These are phyloP conservation scores for Ephydatia muelleri DNA, from an alignment of 37 sponge, comb jelly and placozoan species.

Conservation along the genomic window DNA sequence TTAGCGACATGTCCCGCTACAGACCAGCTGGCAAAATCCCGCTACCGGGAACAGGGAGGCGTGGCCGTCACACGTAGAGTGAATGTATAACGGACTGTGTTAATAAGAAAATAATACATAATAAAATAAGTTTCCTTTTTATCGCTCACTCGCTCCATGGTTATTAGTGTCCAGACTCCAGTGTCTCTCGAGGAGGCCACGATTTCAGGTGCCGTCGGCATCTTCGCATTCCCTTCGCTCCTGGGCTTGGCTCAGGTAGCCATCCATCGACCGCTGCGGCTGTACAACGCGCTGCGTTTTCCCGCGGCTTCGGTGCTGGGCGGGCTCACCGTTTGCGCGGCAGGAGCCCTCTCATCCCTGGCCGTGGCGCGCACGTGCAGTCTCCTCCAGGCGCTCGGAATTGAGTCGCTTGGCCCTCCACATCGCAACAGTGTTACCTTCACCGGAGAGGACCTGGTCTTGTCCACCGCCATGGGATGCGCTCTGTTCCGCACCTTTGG, in stretches of 20 bases:
- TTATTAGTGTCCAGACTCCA: background rate
- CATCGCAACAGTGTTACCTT: background rate
- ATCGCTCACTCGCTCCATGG: background rate
- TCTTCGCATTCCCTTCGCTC: slow-evolving; percentile 57
- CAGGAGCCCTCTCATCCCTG: slow-evolving; percentile 44
- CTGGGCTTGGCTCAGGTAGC: slow-evolving; percentile 40
- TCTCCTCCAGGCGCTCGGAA: background rate
- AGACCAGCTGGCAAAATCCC: no score
- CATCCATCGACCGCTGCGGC: slow-evolving; percentile 65
- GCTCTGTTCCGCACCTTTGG: slow-evolving; percentile 65
- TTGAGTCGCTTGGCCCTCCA: background rate
- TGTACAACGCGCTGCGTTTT: slow-evolving; percentile 10
- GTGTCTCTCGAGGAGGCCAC: background rate
- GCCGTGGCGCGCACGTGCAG: slow-evolving; percentile 16
- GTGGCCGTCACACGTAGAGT: background rate
- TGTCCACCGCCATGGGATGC: slow-evolving; percentile 36
- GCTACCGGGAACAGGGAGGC: background rate
- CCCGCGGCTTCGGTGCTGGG: slow-evolving; percentile 38
- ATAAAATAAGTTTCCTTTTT: background rate
- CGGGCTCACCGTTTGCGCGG: slow-evolving; percentile 31
- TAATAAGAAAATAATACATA: background rate
- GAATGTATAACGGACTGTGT: background rate
- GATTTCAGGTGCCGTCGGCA: slow-evolving; percentile 28
- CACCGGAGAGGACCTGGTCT: slow-evolving; percentile 7
- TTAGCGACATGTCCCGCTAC: background rate